Conservation (phyloP, 1,140 invertebrate genomes). For the Drosophila kurseongensis region DNA sequence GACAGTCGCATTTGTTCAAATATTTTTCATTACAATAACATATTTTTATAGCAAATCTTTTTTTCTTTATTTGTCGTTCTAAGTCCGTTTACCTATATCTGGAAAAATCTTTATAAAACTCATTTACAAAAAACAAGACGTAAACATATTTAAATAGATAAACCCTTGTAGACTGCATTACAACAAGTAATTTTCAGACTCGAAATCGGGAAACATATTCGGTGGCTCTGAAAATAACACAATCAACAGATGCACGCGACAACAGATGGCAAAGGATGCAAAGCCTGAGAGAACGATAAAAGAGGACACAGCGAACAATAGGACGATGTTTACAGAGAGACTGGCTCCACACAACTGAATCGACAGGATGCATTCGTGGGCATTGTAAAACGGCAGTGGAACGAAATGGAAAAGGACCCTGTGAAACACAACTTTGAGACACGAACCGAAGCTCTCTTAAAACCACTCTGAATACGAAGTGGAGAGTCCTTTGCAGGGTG, state of each 20-base stretch:
- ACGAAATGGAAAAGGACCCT: slow-evolving; percentile 4
- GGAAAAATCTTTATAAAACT: too few relatives aligned
- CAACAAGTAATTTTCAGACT: not conserved
- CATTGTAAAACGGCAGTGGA: not conserved
- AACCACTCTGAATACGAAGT: not conserved
- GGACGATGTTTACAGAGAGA: slow-evolving; percentile 8
- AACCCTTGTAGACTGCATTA: too few relatives aligned
- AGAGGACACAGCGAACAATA: not conserved
- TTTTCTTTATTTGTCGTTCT: too few relatives aligned
- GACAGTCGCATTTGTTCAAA: too few relatives aligned
- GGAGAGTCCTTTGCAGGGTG: not conserved
- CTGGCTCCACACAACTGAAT: slow-evolving; percentile 3
- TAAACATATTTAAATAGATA: too few relatives aligned
- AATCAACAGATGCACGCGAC: slow-evolving; percentile 17
- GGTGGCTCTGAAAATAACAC: not conserved
- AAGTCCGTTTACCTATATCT: too few relatives aligned
- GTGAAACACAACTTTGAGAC: not conserved
- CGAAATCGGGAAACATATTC: too few relatives aligned
- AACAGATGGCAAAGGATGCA: slow-evolving; percentile 3
- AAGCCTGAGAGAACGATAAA: not conserved
- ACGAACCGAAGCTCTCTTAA: slow-evolving; percentile 3
- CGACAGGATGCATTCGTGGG: not conserved
- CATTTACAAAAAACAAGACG: not conserved
- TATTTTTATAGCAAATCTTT: not conserved
- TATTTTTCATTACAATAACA: not conserved